Evolutionary conservation across 2,113 vertebrate species (phyloP).

Genomic region (Circaetus cinerascens): DNA sequence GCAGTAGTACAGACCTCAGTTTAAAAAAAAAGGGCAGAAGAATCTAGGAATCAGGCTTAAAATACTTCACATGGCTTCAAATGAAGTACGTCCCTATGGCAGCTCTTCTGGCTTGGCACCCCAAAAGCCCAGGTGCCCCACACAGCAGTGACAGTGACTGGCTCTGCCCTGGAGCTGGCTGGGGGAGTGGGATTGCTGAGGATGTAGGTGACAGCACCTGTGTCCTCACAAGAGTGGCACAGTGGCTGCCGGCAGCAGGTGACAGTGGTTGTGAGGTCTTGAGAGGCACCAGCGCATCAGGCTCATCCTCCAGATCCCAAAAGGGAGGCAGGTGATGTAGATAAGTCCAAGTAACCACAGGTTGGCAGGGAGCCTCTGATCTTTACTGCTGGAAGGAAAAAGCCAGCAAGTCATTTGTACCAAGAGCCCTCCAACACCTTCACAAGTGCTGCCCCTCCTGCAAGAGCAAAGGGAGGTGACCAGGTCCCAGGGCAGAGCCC

Average conservation of each 20-base stretch:
- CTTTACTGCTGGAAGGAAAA: background rate
- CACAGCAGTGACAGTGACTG: background rate
- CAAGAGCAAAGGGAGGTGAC: fast-evolving
- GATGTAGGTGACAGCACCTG: background rate
- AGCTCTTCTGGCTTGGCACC: background rate
- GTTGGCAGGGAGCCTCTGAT: background rate
- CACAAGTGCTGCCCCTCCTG: fast-evolving
- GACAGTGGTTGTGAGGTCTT: background rate
- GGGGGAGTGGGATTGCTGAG: background rate
- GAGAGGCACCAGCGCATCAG: background rate
- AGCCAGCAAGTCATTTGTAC: background rate
- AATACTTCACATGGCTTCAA: background rate
- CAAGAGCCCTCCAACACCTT: background rate
- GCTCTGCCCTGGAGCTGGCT: background rate
- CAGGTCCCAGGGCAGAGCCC: background rate
- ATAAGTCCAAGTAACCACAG: background rate
- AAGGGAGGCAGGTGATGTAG: fast-evolving
- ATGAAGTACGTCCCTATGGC: background rate
- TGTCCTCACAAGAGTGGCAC: background rate
- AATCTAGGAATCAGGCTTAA: background rate
- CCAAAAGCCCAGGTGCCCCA: background rate
- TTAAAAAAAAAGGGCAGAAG: background rate
- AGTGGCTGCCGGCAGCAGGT: fast-evolving
- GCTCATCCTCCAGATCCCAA: background rate
- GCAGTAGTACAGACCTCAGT: background rate